A percentile compares a stretch with the other conserved stretches of the same genome.
Conservation (phyloP, 2,113 vertebrate species). For the Xiphorhynchus elegans region DNA sequence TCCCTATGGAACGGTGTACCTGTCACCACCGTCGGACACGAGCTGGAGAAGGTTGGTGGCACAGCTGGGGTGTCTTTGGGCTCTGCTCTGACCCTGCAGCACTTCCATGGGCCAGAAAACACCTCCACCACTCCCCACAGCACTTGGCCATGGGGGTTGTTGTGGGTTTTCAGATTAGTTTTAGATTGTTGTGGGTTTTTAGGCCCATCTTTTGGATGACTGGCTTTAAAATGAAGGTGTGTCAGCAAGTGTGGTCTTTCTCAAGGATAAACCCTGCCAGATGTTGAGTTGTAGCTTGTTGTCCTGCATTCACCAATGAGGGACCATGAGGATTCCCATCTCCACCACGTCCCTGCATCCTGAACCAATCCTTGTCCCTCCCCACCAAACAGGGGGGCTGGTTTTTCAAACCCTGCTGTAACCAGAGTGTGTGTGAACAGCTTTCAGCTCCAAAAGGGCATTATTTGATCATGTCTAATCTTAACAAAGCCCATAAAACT, state of each 20-base stretch:
- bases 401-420: not conserved
- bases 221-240: fast-evolving
- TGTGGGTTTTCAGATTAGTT: too few species aligned
- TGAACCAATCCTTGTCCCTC: not conserved
- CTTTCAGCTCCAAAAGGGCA: not conserved
- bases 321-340: not conserved
- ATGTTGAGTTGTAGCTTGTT: not conserved
- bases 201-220: not conserved
- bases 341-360: not conserved
- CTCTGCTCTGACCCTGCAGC: not conserved
- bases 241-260: not conserved
- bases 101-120: fast-evolving
- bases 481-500: not conserved
- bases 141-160: not conserved
- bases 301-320: too few species aligned
- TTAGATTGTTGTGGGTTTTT: too few species aligned
- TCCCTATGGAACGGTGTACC: slow-evolving; percentile 94
- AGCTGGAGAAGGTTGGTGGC: slow-evolving; percentile 95
- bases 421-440: not conserved
- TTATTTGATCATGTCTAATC: not conserved
- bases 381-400: not conserved
- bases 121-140: not conserved
- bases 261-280: not conserved
- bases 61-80: fast-evolving
- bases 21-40: slow-evolving; percentile 94